These are phyloP conservation scores for Bungarus multicinctus DNA, from an alignment of 2,113 vertebrate genomes.

Conservation along the genomic window DNA sequence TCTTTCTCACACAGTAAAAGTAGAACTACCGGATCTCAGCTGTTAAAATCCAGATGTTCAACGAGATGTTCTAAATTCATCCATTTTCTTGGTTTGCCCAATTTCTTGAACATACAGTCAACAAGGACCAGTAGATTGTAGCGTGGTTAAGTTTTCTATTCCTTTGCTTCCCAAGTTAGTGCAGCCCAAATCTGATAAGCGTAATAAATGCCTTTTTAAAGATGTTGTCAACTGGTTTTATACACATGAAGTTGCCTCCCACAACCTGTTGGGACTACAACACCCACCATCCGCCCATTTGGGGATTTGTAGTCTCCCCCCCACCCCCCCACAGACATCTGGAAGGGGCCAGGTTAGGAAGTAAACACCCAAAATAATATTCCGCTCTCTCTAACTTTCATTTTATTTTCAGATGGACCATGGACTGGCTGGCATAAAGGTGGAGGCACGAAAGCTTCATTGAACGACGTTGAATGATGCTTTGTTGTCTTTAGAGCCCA, in stretches of 20 bases:
- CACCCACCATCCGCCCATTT: not conserved
- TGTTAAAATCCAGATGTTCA: not conserved
- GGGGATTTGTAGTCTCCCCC: not conserved
- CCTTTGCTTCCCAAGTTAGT: not conserved
- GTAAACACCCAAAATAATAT: not conserved
- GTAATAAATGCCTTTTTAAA: not conserved
- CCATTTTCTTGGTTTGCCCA: not conserved
- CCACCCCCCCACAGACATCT: too few species aligned
- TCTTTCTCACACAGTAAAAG: not conserved
- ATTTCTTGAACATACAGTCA: not conserved
- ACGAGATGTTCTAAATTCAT: not conserved
- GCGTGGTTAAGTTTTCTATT: not conserved
- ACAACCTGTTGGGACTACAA: not conserved
- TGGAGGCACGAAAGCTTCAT: not conserved
- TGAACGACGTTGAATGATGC: not conserved
- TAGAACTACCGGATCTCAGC: not conserved
- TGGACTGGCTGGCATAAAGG: not conserved
- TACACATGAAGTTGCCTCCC: too few species aligned
- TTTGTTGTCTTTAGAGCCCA: not conserved
- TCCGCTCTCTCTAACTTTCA: not conserved
- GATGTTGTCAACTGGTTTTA: not conserved
- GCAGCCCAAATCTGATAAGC: not conserved
- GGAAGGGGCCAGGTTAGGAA: not conserved
- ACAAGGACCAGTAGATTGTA: not conserved
- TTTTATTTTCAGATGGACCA: not conserved